Conservation (phyloP, 2,888 invertebrate genomes). For the Netelia fuscicornis region DNA sequence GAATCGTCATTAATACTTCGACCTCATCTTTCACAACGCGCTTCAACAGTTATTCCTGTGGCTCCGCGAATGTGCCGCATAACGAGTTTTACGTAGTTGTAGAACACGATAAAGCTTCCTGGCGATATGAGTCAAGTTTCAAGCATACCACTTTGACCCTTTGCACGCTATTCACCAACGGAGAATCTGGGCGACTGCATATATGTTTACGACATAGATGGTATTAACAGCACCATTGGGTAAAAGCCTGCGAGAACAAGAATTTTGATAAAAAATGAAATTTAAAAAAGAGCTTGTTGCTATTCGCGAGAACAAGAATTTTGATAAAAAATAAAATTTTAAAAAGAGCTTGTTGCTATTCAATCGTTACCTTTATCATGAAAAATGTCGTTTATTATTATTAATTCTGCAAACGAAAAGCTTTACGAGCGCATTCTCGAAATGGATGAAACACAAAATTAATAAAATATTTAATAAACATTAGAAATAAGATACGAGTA, state of each 20-base stretch:
- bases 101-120: slow-evolving; percentile 58
- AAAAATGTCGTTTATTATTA: no score
- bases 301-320: no score
- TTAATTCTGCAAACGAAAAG: no score
- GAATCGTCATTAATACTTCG: slow-evolving; percentile 48
- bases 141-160: slow-evolving; percentile 43
- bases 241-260: neutral
- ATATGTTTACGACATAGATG: neutral
- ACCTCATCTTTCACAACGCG: slow-evolving; percentile 9
- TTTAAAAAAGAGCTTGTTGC: no score
- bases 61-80: slow-evolving; percentile 52
- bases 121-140: slow-evolving; percentile 75
- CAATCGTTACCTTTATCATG: no score
- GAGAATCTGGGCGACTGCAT: neutral
- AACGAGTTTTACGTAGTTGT: slow-evolving; percentile 68
- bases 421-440: neutral
- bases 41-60: slow-evolving; percentile 44
- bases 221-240: neutral
- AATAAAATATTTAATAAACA: neutral
- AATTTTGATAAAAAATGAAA: no score
- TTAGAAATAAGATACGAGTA: neutral
- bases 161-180: slow-evolving; percentile 17
- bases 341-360: no score
- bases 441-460: neutral
- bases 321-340: no score